A percentile compares a stretch with the other conserved stretches of the same genome.
Evolutionary conservation across 2,888 invertebrate genomes (phyloP).

Genomic region (Scrobipalpa costella): DNA sequence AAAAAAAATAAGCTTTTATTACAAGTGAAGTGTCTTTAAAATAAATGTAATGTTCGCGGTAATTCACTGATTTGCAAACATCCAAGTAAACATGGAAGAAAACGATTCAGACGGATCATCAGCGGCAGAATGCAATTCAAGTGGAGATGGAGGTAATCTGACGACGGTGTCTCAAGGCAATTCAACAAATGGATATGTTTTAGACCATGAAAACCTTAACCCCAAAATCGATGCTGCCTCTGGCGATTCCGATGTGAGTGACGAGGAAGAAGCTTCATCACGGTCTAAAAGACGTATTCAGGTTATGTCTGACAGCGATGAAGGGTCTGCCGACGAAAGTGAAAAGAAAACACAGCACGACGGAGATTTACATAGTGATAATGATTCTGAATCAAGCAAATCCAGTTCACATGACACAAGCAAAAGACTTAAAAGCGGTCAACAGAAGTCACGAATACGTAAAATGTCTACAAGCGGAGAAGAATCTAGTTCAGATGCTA

Average conservation of each 20-base stretch:
- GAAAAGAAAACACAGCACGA: constrained; percentile 14
- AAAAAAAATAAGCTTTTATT: neutral
- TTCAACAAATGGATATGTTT: neutral
- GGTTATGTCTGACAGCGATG: constrained; percentile 57
- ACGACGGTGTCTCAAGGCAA: neutral
- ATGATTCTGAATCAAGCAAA: neutral
- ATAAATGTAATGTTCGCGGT: neutral
- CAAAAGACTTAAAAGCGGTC: neutral
- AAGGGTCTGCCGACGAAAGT: constrained; percentile 41
- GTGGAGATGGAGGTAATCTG: neutral
- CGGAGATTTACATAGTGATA: neutral
- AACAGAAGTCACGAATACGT: constrained; percentile 38
- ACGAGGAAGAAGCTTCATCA: constrained; percentile 36
- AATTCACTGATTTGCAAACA: too few relatives aligned
- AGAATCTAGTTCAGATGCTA: constrained; percentile 30
- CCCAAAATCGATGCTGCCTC: neutral
- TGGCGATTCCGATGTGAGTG: constrained; percentile 27
- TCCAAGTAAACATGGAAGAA: neutral
- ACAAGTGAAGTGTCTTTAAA: neutral
- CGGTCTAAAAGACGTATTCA: constrained; percentile 47
- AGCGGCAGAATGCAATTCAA: neutral
- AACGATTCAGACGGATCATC: neutral
- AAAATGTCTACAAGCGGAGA: constrained; percentile 21
- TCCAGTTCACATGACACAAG: neutral
- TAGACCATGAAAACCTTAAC: neutral